Evolutionary conservation across 2,797 vertebrate genomes (phyloP).

Genomic region (Amblyraja radiata): DNA sequence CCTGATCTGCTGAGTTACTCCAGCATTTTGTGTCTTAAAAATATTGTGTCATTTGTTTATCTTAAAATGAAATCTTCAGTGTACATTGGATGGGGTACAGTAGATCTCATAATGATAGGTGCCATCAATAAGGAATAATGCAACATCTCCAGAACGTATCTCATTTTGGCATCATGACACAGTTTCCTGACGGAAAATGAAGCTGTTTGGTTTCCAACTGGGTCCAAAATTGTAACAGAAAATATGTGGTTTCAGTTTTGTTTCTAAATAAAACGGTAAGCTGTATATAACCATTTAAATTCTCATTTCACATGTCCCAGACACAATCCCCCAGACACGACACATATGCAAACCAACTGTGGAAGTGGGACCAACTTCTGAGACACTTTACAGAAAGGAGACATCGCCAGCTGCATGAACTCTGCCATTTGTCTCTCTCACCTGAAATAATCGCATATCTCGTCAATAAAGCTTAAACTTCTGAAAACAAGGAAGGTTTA

Average conservation of each 20-base stretch:
- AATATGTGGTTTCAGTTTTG: not conserved
- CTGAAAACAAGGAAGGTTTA: not conserved
- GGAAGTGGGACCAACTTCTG: not conserved
- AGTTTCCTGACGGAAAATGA: conserved; percentile 6
- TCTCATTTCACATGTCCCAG: not conserved
- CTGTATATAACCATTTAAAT: not conserved
- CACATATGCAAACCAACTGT: not conserved
- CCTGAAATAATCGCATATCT: not conserved
- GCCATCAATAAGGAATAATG: not conserved
- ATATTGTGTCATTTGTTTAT: too few relatives aligned
- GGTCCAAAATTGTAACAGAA: not conserved
- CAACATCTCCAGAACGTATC: not conserved
- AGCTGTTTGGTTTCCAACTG: not conserved
- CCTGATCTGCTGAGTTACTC: too few relatives aligned
- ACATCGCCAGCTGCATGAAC: not conserved
- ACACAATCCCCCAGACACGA: not conserved
- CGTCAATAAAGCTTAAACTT: not conserved
- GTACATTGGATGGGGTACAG: not conserved
- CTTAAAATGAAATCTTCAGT: not conserved
- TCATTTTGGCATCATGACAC: not conserved
- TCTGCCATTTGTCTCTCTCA: not conserved
- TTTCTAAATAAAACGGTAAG: not conserved
- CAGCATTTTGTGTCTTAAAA: too few relatives aligned
- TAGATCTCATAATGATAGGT: not conserved
- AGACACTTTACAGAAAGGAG: conserved; percentile 2